A percentile compares a stretch with the other conserved stretches of the same genome.
phyloP scores from a whole-genome alignment of 2,113 vertebrate species.

The Anas platyrhynchos region DNA sequence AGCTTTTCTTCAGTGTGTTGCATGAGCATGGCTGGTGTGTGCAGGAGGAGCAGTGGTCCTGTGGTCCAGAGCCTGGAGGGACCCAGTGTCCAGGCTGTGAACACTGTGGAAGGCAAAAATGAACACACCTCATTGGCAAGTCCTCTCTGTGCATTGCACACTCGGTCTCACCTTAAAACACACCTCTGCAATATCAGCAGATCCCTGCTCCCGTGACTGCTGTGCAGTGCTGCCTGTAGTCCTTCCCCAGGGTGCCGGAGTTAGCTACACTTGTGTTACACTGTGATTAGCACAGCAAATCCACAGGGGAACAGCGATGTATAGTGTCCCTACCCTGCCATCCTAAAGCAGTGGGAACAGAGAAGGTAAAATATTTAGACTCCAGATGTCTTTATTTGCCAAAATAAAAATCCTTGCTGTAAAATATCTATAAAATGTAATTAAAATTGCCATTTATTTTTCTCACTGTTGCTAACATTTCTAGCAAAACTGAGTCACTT shows the following conservation, averaged over 20 bases:
- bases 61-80: neutral
- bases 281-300: neutral
- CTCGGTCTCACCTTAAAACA: neutral
- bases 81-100: neutral
- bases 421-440: slow-evolving; percentile 50
- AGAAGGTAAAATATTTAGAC: slow-evolving; percentile 69
- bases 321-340: neutral
- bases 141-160: neutral
- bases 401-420: slow-evolving; percentile 45
- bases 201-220: neutral
- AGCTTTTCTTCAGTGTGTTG: neutral
- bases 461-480: neutral
- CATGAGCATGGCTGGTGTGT: neutral
- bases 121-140: fast-evolving
- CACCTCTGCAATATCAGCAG: neutral
- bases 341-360: slow-evolving; percentile 35
- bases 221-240: neutral
- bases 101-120: neutral
- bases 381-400: slow-evolving; percentile 66
- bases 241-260: neutral
- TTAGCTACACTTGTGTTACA: neutral
- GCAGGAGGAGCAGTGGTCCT: neutral
- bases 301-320: neutral
- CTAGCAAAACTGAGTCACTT: slow-evolving; percentile 50
- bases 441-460: slow-evolving; percentile 61